A percentile compares a stretch with the other conserved stretches of the same genome.
These are phyloP conservation scores for Pangasianodon hypophthalmus DNA, from an alignment of 2,113 vertebrate species.

Conservation along the genomic window DNA sequence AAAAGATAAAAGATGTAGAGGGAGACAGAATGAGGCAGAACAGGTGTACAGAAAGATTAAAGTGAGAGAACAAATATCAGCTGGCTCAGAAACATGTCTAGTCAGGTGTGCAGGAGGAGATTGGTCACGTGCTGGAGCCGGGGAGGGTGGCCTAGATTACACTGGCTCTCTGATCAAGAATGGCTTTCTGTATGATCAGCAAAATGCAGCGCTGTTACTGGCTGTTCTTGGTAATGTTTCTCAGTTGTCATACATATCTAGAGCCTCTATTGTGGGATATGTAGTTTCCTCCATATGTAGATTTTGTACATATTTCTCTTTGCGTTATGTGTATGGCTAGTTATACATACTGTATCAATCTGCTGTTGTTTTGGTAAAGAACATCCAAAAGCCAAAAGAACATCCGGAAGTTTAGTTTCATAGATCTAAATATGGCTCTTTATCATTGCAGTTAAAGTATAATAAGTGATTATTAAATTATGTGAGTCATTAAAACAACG, in stretches of 20 bases:
- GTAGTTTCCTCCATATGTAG: background rate
- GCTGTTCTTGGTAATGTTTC: constrained; percentile 17
- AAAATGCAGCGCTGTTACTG: constrained; percentile 24
- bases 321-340: background rate
- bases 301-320: background rate
- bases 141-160: constrained; percentile 44
- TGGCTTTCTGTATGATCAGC: constrained; percentile 37
- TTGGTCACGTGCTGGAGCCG: constrained; percentile 17
- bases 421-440: background rate
- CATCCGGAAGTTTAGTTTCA: background rate
- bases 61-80: constrained; percentile 50
- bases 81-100: constrained; percentile 39
- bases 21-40: constrained; percentile 52
- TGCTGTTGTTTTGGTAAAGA: background rate
- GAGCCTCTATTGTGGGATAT: background rate
- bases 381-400: background rate
- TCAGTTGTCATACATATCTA: background rate
- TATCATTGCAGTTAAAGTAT: background rate
- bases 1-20: constrained; percentile 55
- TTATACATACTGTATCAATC: background rate
- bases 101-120: constrained; percentile 45
- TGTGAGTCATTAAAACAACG: background rate
- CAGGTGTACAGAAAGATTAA: constrained; percentile 56
- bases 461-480: background rate
- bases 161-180: constrained; percentile 3